phyloP scores from a whole-genome alignment of 2,797 vertebrate species.

The Lerista edwardsae region DNA sequence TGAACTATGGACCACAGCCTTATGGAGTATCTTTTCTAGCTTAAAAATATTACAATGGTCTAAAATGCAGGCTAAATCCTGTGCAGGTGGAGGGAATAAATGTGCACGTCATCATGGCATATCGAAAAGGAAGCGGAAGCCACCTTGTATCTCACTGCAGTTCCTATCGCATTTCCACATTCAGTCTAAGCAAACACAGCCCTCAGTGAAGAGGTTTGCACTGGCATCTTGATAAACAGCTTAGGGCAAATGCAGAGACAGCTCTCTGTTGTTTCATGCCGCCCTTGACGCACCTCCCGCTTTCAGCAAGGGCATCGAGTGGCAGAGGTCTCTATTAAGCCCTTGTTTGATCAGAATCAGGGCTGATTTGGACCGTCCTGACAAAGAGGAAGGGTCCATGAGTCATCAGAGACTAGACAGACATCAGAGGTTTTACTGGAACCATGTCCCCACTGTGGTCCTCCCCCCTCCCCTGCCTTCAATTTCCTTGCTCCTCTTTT shows the following conservation, averaged over 20 bases:
- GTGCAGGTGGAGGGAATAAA: accelerated
- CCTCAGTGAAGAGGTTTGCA: slow-evolving; percentile 34
- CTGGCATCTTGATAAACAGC: slow-evolving; percentile 27
- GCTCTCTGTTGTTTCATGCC: slow-evolving; percentile 18
- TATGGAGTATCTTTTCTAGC: not conserved
- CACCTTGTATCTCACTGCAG: accelerated
- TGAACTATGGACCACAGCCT: not conserved
- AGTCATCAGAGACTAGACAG: not conserved
- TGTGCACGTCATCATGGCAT: not conserved
- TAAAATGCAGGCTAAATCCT: accelerated
- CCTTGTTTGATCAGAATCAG: slow-evolving; percentile 33
- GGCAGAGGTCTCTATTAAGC: slow-evolving; percentile 5
- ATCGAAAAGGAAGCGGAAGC: accelerated
- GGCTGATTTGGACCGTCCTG: not conserved
- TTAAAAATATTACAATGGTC: not conserved
- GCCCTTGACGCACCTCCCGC: slow-evolving; percentile 3
- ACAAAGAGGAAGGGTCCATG: not conserved
- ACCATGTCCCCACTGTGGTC: not conserved
- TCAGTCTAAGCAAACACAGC: slow-evolving; percentile 61
- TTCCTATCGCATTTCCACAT: slow-evolving; percentile 44
- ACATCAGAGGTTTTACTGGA: not conserved
- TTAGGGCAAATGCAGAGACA: not conserved
- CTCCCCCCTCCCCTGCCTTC: not conserved
- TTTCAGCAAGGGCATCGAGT: slow-evolving; percentile 19
- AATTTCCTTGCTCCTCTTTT: not conserved